Conservation (phyloP, 2,113 vertebrate species). For the Xyrauchen texanus region DNA sequence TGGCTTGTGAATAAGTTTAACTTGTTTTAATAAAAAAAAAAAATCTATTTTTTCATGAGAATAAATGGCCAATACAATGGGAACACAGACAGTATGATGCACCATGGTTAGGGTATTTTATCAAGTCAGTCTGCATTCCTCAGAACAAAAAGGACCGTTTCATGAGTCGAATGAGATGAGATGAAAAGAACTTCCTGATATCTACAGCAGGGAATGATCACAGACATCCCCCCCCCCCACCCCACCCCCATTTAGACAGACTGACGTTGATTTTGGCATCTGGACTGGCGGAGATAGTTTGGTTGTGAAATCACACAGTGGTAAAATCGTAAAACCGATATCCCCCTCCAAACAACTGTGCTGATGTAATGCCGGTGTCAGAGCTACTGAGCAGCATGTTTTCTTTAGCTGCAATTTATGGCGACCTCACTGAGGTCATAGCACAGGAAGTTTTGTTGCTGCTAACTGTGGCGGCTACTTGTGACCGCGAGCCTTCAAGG, state of each 20-base stretch:
- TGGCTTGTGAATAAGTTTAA: too few relatives aligned
- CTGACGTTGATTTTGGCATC: conserved; percentile 40
- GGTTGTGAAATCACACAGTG: conserved; percentile 47
- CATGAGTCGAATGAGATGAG: neutral
- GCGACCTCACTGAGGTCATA: conserved; percentile 9
- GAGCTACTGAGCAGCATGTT: conserved; percentile 30
- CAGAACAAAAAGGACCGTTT: conserved; percentile 38
- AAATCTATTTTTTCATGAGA: neutral
- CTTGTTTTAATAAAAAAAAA: too few relatives aligned
- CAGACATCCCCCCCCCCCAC: conserved; percentile 25
- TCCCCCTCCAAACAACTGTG: conserved; percentile 21
- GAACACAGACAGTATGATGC: neutral
- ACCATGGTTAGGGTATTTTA: neutral
- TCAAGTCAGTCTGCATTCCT: conserved; percentile 3
- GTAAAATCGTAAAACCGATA: conserved; percentile 27
- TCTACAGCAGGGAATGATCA: conserved; percentile 19
- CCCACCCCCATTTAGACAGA: neutral
- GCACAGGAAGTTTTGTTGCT: conserved; percentile 5
- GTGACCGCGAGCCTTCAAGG: conserved; percentile 31
- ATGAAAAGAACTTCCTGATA: conserved; percentile 46
- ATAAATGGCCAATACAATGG: neutral
- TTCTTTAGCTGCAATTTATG: conserved; percentile 45
- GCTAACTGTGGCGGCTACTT: conserved; percentile 21
- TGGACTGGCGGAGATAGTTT: conserved; percentile 29
- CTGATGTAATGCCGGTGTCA: conserved; percentile 32